Base-by-base conservation (phyloP, 2,797 vertebrate genomes). In the Tokudaia tokunoshimensis region DNA sequence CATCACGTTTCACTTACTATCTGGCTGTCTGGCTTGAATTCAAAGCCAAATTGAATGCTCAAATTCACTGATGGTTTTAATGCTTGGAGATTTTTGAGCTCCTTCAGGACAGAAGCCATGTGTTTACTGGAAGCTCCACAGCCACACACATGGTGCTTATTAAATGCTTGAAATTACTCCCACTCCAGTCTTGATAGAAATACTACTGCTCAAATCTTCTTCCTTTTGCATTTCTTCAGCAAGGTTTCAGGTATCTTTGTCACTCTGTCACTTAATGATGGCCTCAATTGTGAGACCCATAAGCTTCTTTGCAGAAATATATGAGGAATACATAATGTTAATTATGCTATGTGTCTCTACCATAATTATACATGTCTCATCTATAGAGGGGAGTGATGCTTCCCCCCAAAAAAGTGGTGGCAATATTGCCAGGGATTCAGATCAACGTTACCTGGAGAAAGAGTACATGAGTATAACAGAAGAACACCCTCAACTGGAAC, bases 11-110 rank as follows among this genome's bases (percentile, higher is more conserved):
- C n/a, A 83, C 75, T 83, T 78, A 86, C 6, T 65, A n/a, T 78
- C 61, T 93, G 94, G 74, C 44, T 65, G 41, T 78, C 61, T 93
- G 94, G 74, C 44, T 94, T 70, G 86, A 96, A 91, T 59, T 93
- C 76, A 96, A 96, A 96, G 80, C 34, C 82, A 95, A 81, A 84
- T 0, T 59, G 75, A 94, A 93, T n/a, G 50, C 1, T 72, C 63
- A 63, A 78, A 61, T 74, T 90, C 63, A 94, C 2, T 57, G 41
- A 17, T 61, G 41, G 82, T 91, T 95, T 57, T 89, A 85, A 94
- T 47, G 70, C 50, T 75, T 70, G 34, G 59, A 63, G 82, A 92
- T 72, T n/a, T 86, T 92, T 91, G 57, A 92, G 80, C 44, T 78
- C 76, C 76, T 80, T 59, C 59, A 95, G 79, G 74, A 92, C 5